Conservation (phyloP, 2,113 vertebrate genomes). For the Pangasianodon gigas region DNA sequence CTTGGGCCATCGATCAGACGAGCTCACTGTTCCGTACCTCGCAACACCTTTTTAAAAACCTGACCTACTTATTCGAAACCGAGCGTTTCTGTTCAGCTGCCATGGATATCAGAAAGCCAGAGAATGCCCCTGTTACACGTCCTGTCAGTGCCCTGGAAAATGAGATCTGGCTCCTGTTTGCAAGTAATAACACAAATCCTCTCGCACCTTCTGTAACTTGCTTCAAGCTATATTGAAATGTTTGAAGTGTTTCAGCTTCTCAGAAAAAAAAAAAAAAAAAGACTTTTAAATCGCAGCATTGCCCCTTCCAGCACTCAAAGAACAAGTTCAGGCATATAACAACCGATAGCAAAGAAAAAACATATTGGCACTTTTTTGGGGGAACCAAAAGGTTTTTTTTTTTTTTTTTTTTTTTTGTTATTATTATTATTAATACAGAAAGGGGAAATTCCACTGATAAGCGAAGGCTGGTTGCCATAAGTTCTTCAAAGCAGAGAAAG, state of each 20-base stretch:
- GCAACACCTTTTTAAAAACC: conserved; percentile 34
- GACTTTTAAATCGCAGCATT: background rate
- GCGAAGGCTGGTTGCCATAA: background rate
- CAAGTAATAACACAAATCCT: conserved; percentile 20
- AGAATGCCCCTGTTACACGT: conserved; percentile 30
- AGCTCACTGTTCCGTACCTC: background rate
- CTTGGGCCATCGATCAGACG: conserved; percentile 5
- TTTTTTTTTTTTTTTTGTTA: background rate
- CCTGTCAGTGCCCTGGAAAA: conserved; percentile 23
- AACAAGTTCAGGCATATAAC: conserved; percentile 13
- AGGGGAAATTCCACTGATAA: conserved; percentile 9
- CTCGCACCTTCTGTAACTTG: conserved; percentile 4
- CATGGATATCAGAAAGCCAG: conserved; percentile 21
- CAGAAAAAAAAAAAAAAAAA: background rate
- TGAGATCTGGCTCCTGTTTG: conserved; percentile 1
- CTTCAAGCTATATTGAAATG: background rate
- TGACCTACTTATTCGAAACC: conserved; percentile 36
- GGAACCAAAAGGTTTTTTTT: background rate
- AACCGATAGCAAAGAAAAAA: conserved; percentile 10
- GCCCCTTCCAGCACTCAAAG: background rate
- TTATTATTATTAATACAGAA: conserved; percentile 23
- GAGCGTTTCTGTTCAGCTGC: background rate
- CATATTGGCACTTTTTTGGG: background rate
- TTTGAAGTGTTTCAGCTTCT: conserved; percentile 17
- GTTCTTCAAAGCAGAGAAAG: background rate